Evolutionary conservation across 2,797 vertebrate genomes (phyloP), one percentile per base, ranked within the genome.

Genomic region (Salmo trutta): DNA sequence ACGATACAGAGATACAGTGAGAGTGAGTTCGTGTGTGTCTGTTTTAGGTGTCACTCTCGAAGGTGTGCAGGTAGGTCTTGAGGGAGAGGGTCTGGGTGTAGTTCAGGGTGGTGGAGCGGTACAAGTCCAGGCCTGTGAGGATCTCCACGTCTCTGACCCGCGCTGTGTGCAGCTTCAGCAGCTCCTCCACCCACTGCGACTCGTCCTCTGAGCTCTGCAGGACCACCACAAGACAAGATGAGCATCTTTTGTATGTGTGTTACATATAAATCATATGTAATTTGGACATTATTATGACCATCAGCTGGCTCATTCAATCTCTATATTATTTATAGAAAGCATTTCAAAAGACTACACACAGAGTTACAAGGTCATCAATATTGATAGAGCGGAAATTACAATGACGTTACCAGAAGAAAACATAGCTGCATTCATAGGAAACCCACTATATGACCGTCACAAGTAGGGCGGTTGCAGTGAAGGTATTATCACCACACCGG

Each of bases 1-100:
- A 15, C 17, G 51, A 47, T 21, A n/a, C 21, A 53, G 24, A 71
- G 21, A 14, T 27, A 31, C 8, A 47, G 27, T 66, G 64, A 67
- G 36, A 21, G 47, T 27, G 66, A 51, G 41, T 73, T 10, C 70
- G 4, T 47, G 24, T 62, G 31, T 81, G 36, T 15, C 2, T 64
- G 67, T 41, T 21, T 90, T 95, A 99, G 92, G 97, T 95, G 82
- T 98, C 96, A 17, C 93, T 94, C 93, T 99, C 98, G 2, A 97
- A 98, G 0, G 96, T 98, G 90, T 96, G 94, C 94, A 99, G 89
- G 88, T 95, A 94, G 79, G 98, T 99, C 91, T 99, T 99, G 87
- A 99, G 94, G 70, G 93, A 92, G 76, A 99, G 96, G 79, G 95
- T 94, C 88, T 94, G 93, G 79, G 92, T 91, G 85, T 97, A 96